Evolutionary conservation across 2,888 invertebrate genomes (phyloP).

Genomic region (Tribolium freemani): DNA sequence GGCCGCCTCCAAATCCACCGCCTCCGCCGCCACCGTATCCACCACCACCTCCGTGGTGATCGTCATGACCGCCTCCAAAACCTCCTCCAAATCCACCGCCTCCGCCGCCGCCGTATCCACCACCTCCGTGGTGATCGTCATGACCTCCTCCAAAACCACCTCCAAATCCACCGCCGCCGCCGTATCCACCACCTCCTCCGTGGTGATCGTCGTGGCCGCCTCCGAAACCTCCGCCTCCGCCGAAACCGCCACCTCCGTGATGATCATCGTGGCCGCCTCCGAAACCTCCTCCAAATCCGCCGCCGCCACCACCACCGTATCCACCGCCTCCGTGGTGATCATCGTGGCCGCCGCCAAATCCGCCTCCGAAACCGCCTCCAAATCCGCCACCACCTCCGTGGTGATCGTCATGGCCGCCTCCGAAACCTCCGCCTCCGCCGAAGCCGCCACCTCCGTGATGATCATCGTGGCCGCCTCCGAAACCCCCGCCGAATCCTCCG

Average conservation of each 20-base stretch:
- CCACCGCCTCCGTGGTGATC: slow-evolving; percentile 65
- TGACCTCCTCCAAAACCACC: slow-evolving; percentile 40
- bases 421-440: slow-evolving; percentile 37
- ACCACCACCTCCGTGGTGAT: slow-evolving; percentile 64
- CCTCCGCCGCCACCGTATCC: slow-evolving; percentile 44
- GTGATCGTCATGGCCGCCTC: slow-evolving; percentile 35
- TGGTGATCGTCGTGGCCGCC: slow-evolving; percentile 49
- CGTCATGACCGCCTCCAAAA: slow-evolving; percentile 51
- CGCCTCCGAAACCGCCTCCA: slow-evolving; percentile 63
- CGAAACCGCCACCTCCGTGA: slow-evolving; percentile 36
- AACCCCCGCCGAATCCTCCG: slow-evolving; percentile 55
- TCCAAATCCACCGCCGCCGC: slow-evolving; percentile 49
- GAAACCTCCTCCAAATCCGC: slow-evolving; percentile 45
- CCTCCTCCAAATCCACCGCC: slow-evolving; percentile 43
- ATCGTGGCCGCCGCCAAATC: slow-evolving; percentile 52
- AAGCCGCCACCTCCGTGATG: slow-evolving; percentile 40
- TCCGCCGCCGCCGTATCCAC: slow-evolving; percentile 54
- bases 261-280: slow-evolving; percentile 41
- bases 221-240: slow-evolving; percentile 28
- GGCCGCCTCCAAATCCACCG: slow-evolving; percentile 35
- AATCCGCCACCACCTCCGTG: slow-evolving; percentile 56
- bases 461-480: slow-evolving; percentile 45
- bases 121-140: slow-evolving; percentile 45
- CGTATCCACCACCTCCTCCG: slow-evolving; percentile 66
- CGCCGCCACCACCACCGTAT: slow-evolving; percentile 23